These are phyloP conservation scores for Volucella inanis DNA, from an alignment of 2,888 invertebrate genomes.

Conservation along the genomic window DNA sequence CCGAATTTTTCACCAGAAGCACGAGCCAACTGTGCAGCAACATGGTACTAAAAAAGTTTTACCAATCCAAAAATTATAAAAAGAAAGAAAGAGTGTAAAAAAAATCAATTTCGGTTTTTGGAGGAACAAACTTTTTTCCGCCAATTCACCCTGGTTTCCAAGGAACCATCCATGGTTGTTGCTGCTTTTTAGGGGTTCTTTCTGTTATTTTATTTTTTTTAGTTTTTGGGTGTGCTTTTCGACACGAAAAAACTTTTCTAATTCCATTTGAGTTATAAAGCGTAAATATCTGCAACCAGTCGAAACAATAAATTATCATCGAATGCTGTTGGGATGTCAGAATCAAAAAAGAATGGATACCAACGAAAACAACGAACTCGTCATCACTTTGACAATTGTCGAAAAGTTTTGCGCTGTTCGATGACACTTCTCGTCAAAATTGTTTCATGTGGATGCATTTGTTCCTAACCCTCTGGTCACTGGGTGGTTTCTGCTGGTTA, in stretches of 20 bases:
- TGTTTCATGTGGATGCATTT: conserved; percentile 25
- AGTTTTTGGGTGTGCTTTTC: conserved; percentile 37
- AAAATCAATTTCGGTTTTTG: conserved; percentile 61
- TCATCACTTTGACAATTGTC: conserved; percentile 51
- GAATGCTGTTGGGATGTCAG: conserved; percentile 19
- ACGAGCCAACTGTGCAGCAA: conserved; percentile 2
- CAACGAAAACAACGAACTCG: conserved; percentile 44
- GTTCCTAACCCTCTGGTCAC: background rate
- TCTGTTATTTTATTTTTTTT: background rate
- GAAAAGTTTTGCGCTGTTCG: conserved; percentile 53
- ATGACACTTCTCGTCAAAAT: conserved; percentile 60
- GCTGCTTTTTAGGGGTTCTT: background rate
- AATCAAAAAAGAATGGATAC: background rate
- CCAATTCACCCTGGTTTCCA: conserved; percentile 16
- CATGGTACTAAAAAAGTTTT: conserved; percentile 33
- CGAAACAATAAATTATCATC: conserved; percentile 69
- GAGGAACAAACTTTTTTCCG: conserved; percentile 36
- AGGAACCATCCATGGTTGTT: background rate
- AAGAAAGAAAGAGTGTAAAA: background rate
- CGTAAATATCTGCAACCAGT: conserved; percentile 65
- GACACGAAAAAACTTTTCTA: conserved; percentile 64
- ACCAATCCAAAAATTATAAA: conserved; percentile 1
- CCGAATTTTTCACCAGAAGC: background rate
- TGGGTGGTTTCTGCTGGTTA: background rate
- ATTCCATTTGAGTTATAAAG: conserved; percentile 64